Conservation (phyloP, 2,797 vertebrate genomes). For the Myotis vivesi region DNA sequence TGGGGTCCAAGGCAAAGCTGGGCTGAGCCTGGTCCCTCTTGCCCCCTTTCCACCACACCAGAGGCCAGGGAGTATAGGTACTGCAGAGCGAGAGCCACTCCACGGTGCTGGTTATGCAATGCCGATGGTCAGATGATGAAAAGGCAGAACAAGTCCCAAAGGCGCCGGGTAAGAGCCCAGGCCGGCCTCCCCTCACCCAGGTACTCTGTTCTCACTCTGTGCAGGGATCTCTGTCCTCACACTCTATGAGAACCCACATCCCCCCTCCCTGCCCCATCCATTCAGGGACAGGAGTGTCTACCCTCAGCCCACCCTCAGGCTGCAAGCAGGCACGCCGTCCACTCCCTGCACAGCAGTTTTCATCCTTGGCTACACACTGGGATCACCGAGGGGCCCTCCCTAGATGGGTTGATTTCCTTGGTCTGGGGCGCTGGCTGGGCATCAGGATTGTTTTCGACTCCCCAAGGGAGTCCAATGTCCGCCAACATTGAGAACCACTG, state of each 20-base stretch:
- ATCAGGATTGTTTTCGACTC: not conserved
- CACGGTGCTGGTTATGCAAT: too few species aligned
- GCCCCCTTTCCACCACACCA: constrained; percentile 69
- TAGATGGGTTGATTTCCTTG: not conserved
- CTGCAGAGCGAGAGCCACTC: too few species aligned
- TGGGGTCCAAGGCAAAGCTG: not conserved
- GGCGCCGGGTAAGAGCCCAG: constrained; percentile 88
- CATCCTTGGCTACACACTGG: not conserved
- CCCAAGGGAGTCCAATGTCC: not conserved
- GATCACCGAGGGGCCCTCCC: not conserved
- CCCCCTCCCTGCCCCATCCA: not conserved
- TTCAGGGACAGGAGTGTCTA: not conserved
- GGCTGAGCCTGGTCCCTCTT: not conserved
- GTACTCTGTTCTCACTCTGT: not conserved
- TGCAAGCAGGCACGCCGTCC: too few species aligned
- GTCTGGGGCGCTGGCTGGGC: not conserved
- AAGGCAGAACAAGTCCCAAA: constrained; percentile 94
- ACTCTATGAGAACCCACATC: not conserved
- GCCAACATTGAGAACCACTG: constrained; percentile 1
- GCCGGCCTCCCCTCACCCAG: not conserved
- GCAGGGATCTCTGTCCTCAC: not conserved
- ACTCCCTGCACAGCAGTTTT: not conserved
- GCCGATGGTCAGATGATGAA: constrained; percentile 95
- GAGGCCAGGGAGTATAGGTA: constrained; percentile 91
- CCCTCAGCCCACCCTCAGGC: not conserved